Conservation (phyloP, 2,888 invertebrate genomes). For the Vesta saturnalis region DNA sequence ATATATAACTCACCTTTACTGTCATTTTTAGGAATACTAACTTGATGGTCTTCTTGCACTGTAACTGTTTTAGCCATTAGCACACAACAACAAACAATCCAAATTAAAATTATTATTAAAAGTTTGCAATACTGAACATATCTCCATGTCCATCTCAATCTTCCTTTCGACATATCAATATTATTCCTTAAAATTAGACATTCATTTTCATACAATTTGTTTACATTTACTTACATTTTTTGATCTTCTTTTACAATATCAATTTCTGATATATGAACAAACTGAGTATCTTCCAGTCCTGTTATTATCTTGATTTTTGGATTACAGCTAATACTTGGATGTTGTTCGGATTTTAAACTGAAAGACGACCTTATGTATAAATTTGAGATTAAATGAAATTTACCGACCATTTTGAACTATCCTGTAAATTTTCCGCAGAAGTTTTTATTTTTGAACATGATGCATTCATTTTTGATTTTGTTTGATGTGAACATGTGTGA, state of each 20-base stretch:
- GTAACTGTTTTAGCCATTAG: conserved; percentile 77
- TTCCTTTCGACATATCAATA: conserved; percentile 34
- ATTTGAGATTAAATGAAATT: not conserved
- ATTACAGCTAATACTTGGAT: not conserved
- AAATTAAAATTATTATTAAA: conserved; percentile 67
- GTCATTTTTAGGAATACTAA: conserved; percentile 60
- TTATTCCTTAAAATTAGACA: not conserved
- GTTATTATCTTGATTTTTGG: conserved; percentile 16
- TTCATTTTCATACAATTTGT: not conserved
- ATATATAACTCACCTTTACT: conserved; percentile 22
- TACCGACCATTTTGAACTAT: not conserved
- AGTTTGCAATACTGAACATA: conserved; percentile 64
- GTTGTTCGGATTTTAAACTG: not conserved
- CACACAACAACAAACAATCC: conserved; percentile 74
- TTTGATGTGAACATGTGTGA: too few species aligned
- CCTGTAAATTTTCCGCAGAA: conserved; percentile 9
- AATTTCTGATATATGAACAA: not conserved
- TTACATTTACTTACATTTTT: conserved; percentile 7
- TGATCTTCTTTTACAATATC: not conserved
- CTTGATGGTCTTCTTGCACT: conserved; percentile 68
- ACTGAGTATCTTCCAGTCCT: not conserved
- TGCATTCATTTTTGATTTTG: conserved; percentile 16
- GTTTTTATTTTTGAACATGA: conserved; percentile 6
- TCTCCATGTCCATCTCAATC: conserved; percentile 3
- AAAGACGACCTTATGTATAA: not conserved